Conservation (phyloP, 2,113 vertebrate genomes). For the Sander vitreus region DNA sequence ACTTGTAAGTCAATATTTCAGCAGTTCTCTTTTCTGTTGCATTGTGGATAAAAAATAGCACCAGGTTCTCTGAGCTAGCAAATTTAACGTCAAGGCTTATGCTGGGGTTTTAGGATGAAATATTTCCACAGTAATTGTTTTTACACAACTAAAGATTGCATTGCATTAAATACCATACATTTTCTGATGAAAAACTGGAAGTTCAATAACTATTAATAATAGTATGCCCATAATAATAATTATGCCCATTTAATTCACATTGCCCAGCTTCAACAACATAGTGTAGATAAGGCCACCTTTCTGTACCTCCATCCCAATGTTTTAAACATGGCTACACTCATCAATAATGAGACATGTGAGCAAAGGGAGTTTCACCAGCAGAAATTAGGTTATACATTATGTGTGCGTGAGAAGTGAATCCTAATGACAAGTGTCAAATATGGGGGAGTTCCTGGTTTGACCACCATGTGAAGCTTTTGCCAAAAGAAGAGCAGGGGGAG, state of each 20-base stretch:
- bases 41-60: slow-evolving; percentile 5
- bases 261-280: not conserved
- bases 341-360: slow-evolving; percentile 44
- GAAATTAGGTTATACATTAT: slow-evolving; percentile 28
- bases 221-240: too few species aligned
- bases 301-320: slow-evolving; percentile 10
- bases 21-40: slow-evolving; percentile 6
- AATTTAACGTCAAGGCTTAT: not conserved
- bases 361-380: slow-evolving; percentile 4
- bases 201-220: not conserved
- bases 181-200: not conserved
- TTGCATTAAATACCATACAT: not conserved
- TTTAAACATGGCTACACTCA: slow-evolving; percentile 32
- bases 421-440: slow-evolving; percentile 9
- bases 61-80: not conserved
- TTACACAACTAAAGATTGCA: not conserved
- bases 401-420: slow-evolving; percentile 8
- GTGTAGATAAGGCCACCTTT: not conserved
- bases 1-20: slow-evolving; percentile 5
- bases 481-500: slow-evolving; percentile 2
- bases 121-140: not conserved
- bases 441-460: not conserved
- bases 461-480: slow-evolving; percentile 23
- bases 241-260: slow-evolving; percentile 5
- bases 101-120: not conserved